A percentile compares a stretch with the other conserved stretches of the same genome.
Evolutionary conservation across 2,113 vertebrate genomes (phyloP).

Genomic region (Strix aluco): DNA sequence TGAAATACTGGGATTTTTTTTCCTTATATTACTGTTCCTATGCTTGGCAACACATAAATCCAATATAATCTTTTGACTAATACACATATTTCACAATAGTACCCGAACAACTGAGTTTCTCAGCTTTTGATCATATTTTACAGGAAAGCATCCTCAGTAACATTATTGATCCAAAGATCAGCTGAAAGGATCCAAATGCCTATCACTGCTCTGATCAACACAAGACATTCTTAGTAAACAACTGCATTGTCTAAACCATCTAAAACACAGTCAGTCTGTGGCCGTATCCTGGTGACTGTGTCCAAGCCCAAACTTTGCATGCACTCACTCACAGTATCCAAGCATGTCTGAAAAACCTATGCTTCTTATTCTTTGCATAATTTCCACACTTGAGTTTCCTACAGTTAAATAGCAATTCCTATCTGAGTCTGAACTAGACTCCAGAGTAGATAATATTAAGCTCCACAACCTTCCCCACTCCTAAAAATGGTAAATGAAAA

Average conservation of each 20-base stretch:
- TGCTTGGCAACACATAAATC: neutral
- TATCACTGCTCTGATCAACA: neutral
- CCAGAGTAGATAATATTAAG: neutral
- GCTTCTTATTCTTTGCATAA: neutral
- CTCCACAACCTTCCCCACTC: neutral
- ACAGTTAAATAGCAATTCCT: neutral
- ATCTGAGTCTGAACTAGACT: neutral
- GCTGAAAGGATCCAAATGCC: neutral
- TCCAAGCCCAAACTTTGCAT: neutral
- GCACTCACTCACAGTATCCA: neutral
- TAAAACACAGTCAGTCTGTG: neutral
- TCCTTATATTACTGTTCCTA: neutral
- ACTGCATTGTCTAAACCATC: neutral
- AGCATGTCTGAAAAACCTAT: neutral
- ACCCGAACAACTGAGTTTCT: neutral
- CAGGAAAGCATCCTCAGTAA: neutral
- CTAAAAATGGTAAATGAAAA: conserved; percentile 2
- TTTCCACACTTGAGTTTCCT: neutral
- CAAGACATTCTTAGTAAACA: neutral
- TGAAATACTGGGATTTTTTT: neutral
- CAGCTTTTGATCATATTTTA: neutral
- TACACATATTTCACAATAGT: neutral
- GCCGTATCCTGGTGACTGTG: neutral
- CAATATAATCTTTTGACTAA: neutral
- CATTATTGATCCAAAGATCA: neutral